These are phyloP conservation scores for Ormyrus thymus DNA, from an alignment of 2,888 invertebrate species.

Conservation along the genomic window DNA sequence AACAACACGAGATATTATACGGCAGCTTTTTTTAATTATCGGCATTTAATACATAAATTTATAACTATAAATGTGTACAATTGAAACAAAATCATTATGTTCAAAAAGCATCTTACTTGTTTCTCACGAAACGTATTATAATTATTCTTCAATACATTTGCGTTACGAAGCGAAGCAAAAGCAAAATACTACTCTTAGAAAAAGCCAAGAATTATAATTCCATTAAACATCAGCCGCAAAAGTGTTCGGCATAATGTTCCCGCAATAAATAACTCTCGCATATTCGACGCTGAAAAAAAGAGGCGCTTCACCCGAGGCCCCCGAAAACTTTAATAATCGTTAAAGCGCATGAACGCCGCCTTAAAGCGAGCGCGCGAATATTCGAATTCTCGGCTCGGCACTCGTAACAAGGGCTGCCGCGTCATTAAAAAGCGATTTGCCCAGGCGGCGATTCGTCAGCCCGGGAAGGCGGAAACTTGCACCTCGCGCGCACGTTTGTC, in stretches of 20 bases:
- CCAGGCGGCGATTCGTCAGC: constrained; percentile 27
- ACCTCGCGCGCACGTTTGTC: not conserved
- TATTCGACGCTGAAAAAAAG: constrained; percentile 25
- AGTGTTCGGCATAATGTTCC: not conserved
- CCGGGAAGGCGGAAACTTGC: not conserved
- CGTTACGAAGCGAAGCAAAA: no score
- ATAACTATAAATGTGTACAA: no score
- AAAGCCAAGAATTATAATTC: no score
- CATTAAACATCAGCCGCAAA: not conserved
- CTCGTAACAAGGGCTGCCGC: not conserved
- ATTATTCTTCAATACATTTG: no score
- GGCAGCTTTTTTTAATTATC: no score
- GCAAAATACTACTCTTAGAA: no score
- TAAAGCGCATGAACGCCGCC: constrained; percentile 30
- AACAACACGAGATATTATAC: no score
- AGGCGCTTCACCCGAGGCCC: not conserved
- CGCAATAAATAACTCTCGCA: constrained; percentile 13
- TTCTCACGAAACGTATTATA: no score
- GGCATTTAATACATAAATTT: no score
- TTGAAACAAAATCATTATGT: no score
- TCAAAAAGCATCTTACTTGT: no score
- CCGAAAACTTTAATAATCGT: constrained; percentile 25
- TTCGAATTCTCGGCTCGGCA: constrained; percentile 10
- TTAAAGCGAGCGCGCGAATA: constrained; percentile 9
- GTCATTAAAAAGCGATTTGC: constrained; percentile 55